These are phyloP conservation scores for Plusia festucae DNA, from an alignment of 2,888 invertebrate genomes.

Conservation along the genomic window DNA sequence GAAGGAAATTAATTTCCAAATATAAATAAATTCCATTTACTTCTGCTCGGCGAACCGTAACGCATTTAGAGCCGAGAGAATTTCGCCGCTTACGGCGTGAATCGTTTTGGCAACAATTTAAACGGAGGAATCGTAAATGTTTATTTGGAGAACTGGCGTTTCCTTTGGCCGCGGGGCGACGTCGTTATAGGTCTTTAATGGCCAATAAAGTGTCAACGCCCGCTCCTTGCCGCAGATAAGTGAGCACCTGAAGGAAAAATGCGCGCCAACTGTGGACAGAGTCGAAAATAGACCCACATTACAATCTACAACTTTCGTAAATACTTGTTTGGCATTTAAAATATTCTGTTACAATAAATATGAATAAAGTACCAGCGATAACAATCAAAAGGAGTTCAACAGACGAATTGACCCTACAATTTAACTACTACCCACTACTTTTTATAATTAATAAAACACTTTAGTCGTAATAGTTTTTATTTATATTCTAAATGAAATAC, in stretches of 20 bases:
- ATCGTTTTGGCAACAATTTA: conserved; percentile 87
- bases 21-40: conserved; percentile 87
- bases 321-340: neutral
- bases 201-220: conserved; percentile 86
- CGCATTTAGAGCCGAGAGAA: conserved; percentile 80
- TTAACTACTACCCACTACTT: too few species aligned
- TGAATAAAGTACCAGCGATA: neutral
- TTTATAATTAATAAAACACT: too few species aligned
- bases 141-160: conserved; percentile 82
- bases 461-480: too few species aligned
- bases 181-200: conserved; percentile 86
- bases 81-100: conserved; percentile 76
- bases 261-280: conserved; percentile 40
- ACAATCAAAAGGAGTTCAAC: conserved; percentile 17
- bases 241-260: conserved; percentile 76
- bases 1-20: conserved; percentile 84
- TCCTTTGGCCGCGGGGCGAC: conserved; percentile 77
- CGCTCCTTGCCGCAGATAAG: conserved; percentile 75
- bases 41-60: conserved; percentile 83
- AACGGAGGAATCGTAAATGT: conserved; percentile 85
- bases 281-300: conserved; percentile 32
- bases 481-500: too few species aligned
- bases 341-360: neutral
- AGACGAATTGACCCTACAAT: neutral
- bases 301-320: conserved; percentile 34